A percentile compares a stretch with the other conserved stretches of the same genome.
Evolutionary conservation across 2,888 invertebrate species (phyloP).

Genomic region (Erebia epiphron): DNA sequence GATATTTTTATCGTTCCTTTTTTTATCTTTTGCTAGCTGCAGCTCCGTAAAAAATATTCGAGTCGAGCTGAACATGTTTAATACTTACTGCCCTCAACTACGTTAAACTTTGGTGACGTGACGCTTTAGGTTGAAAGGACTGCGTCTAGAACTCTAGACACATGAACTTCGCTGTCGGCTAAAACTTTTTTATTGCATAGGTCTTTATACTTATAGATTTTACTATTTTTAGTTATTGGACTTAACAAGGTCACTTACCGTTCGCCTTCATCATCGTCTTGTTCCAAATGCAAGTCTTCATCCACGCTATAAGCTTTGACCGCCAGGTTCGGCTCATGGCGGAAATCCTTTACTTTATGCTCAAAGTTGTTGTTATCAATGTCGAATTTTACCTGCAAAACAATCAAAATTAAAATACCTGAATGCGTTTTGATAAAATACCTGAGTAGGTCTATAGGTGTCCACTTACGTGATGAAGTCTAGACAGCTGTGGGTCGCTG

Average conservation of each 20-base stretch:
- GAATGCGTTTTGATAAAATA: too few relatives aligned
- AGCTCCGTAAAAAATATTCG: too few relatives aligned
- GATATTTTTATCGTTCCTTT: too few relatives aligned
- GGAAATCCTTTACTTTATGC: constrained; percentile 32
- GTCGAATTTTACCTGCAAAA: constrained; percentile 62
- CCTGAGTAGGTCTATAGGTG: not conserved
- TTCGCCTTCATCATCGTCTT: constrained; percentile 48
- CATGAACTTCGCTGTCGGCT: too few relatives aligned
- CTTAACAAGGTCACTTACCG: constrained; percentile 22
- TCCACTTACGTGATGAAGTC: constrained; percentile 49
- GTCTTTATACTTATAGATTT: too few relatives aligned
- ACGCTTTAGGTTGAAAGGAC: too few relatives aligned
- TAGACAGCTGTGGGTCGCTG: constrained; percentile 58
- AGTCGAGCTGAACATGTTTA: too few relatives aligned
- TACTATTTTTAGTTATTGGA: too few relatives aligned
- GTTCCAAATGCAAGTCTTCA: constrained; percentile 53
- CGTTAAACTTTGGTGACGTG: too few relatives aligned
- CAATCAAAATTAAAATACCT: not conserved
- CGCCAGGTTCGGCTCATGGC: constrained; percentile 38
- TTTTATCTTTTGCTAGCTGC: too few relatives aligned
- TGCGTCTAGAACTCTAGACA: too few relatives aligned
- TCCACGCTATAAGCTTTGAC: constrained; percentile 55
- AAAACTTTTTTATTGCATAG: not conserved
- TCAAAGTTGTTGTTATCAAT: constrained; percentile 57
- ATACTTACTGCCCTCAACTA: too few relatives aligned